Evolutionary conservation across 2,113 vertebrate genomes (phyloP), one percentile per base, ranked within the genome.

Genomic region (Ictidomys tridecemlineatus): DNA sequence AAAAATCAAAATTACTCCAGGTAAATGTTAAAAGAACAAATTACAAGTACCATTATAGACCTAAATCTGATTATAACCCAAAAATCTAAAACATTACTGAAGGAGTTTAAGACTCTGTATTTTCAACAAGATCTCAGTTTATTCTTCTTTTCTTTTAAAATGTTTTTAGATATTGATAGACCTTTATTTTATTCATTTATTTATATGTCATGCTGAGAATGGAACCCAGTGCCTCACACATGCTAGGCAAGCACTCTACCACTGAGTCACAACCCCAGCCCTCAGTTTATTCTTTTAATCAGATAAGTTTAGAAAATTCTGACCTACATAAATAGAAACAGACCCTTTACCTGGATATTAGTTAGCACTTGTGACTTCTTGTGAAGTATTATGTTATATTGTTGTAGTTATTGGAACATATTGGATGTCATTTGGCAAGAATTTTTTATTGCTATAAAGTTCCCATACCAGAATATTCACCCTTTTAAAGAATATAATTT

Each of bases 81-180:
- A 51, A 93, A 65, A 45, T 87, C 83, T 78, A 51, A 82, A 86
- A 82, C 65, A 42, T 85, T 63, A 56, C 12, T 26, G 28, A 84
- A 77, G 12, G 58, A 12, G 2, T 61, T 78, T 74, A 56, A 24
- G 24, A 70, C 67, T 61, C 48, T 32, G 0, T 58, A 42, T 28
- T 94, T 95, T 89, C 73, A 80, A 79, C 73, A 80, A 76, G 56
- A 8, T 89, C n/a, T 85, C 73, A n/a, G 39, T 63, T 58, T 58
- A 18, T 58, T 58, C 53, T 56, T 56, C 56, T 58, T 58, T 58
- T 58, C 20, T 20, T 45, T 45, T 45, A 45, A 9, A 45, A 1
- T 14, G 14, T 51, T 51, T 51, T 51, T 14, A 51, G 51, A 13
- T 51, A 14, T 51, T 51, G 51, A 51, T 51, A 13, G 51, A 51